Percentiles rank a stretch among this genome's conserved stretches.
Conservation (phyloP, 2,797 vertebrate species). For the Phaenicophaeus curvirostris region DNA sequence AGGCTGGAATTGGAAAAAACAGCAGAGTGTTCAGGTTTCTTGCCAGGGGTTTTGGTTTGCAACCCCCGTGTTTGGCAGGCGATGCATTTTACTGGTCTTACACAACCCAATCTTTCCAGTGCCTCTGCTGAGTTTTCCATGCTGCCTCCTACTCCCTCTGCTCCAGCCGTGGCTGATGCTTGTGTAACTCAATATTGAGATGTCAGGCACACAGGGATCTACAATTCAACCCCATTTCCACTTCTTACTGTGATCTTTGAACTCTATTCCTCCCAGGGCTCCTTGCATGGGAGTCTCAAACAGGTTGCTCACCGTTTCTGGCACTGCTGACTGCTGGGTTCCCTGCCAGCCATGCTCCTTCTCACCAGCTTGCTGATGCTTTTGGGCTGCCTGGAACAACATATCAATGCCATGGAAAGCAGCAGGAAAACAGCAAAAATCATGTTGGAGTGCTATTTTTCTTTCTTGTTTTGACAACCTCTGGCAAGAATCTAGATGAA, state of each 20-base stretch:
- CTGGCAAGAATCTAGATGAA: conserved; percentile 54
- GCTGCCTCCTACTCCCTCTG: not conserved
- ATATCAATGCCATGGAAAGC: not conserved
- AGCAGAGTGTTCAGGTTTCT: not conserved
- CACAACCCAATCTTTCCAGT: not conserved
- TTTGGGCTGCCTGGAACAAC: not conserved
- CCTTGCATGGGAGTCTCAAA: not conserved
- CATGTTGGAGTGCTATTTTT: conserved; percentile 9
- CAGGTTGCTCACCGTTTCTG: not conserved
- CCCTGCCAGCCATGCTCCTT: not conserved
- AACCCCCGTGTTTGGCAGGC: not conserved
- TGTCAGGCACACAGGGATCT: not conserved
- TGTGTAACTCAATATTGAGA: not conserved
- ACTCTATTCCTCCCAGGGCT: not conserved
- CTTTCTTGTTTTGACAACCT: conserved; percentile 64
- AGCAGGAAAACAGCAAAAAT: conserved; percentile 24
- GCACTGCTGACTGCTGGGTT: not conserved
- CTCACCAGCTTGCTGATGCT: not conserved
- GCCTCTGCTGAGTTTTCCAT: not conserved
- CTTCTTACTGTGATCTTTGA: not conserved
- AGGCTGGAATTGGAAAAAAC: not conserved
- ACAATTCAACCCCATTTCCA: not conserved
- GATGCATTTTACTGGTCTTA: not conserved
- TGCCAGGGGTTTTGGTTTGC: not conserved
- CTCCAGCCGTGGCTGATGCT: not conserved